A percentile compares a stretch with the other conserved stretches of the same genome.
phyloP scores from a whole-genome alignment of 1,140 invertebrate species.

The Zaprionus ghesquierei region DNA sequence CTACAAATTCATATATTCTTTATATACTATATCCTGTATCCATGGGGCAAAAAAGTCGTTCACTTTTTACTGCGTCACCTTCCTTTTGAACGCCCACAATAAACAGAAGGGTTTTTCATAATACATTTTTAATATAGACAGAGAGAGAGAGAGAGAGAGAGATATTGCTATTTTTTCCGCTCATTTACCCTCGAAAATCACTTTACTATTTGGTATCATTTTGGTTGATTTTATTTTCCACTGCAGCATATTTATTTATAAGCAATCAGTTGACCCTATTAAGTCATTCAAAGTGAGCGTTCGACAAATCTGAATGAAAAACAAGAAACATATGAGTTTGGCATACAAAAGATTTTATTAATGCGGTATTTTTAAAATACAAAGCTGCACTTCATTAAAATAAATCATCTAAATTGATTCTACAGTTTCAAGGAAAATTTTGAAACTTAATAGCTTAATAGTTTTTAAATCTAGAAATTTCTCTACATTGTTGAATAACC shows the following conservation, averaged over 20 bases:
- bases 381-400: background rate
- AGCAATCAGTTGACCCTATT: slow-evolving; percentile 65
- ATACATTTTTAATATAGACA: slow-evolving; percentile 69
- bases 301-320: slow-evolving; percentile 1
- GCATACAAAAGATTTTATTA: background rate
- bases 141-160: background rate
- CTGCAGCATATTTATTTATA: slow-evolving; percentile 59
- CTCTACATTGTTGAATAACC: too few relatives aligned
- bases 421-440: too few relatives aligned
- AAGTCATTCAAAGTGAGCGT: slow-evolving; percentile 40
- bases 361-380: background rate
- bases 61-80: slow-evolving; percentile 57
- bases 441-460: too few relatives aligned
- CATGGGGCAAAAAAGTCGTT: slow-evolving; percentile 45
- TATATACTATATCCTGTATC: background rate
- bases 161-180: slow-evolving; percentile 17
- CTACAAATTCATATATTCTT: background rate
- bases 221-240: slow-evolving; percentile 37
- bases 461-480: too few relatives aligned
- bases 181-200: slow-evolving; percentile 11
- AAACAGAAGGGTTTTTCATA: slow-evolving; percentile 73
- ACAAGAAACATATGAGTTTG: background rate
- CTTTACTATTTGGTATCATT: slow-evolving; percentile 30
- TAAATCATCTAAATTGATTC: background rate
- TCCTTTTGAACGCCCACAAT: slow-evolving; percentile 36